These are phyloP conservation scores for Notospermus geniculatus DNA, from an alignment of 1,140 invertebrate genomes.

Conservation along the genomic window DNA sequence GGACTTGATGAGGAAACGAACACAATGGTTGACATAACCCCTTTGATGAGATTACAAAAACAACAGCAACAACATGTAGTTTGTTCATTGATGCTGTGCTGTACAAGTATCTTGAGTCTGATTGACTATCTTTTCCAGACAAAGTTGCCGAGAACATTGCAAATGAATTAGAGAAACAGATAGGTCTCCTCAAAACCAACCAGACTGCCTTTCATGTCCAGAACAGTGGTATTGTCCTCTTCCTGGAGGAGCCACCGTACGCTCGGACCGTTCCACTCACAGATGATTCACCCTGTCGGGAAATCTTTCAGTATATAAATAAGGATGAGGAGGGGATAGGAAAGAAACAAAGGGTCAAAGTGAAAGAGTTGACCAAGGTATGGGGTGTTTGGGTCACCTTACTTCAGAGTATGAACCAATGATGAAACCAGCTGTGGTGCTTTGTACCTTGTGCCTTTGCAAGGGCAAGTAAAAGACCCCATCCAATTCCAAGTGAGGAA, in stretches of 20 bases:
- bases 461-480: no score
- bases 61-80: not conserved
- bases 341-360: not conserved
- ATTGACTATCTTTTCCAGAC: conserved; percentile 1
- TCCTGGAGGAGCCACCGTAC: not conserved
- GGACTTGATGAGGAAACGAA: no score
- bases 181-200: not conserved
- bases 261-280: not conserved
- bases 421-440: no score
- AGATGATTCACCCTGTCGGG: not conserved
- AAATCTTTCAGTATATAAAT: not conserved
- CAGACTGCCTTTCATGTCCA: conserved; percentile 1
- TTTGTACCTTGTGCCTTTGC: no score
- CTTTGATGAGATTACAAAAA: not conserved
- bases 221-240: not conserved
- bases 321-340: conserved; percentile 1
- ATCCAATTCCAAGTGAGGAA: no score
- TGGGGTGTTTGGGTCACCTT: not conserved
- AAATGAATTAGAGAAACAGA: not conserved
- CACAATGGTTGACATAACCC: not conserved
- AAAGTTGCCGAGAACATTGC: not conserved
- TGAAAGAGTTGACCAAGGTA: not conserved
- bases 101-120: not conserved
- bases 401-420: not conserved
- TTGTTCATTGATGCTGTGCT: not conserved